A percentile compares a stretch with the other conserved stretches of the same genome.
These are phyloP conservation scores for Eupithecia abbreviata DNA, from an alignment of 2,888 invertebrate genomes.

Conservation along the genomic window DNA sequence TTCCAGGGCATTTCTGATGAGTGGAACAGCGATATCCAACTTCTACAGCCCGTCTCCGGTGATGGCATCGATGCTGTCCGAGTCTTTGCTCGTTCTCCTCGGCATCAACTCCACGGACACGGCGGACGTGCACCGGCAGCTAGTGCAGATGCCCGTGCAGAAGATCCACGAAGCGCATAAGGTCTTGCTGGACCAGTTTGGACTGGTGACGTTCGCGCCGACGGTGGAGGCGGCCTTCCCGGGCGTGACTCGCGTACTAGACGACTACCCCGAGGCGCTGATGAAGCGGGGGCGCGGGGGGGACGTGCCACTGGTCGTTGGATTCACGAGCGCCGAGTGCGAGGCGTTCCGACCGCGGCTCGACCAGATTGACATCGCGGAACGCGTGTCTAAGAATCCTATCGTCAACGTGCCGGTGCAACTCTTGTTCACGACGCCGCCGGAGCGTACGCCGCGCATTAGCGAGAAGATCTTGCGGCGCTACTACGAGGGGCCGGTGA, in stretches of 20 bases:
- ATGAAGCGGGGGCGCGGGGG: constrained; percentile 61
- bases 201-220: constrained; percentile 65
- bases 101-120: constrained; percentile 67
- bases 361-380: constrained; percentile 57
- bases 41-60: constrained; percentile 64
- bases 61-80: constrained; percentile 57
- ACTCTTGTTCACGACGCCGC: constrained; percentile 52
- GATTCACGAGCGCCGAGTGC: constrained; percentile 70
- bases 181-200: constrained; percentile 57
- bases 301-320: constrained; percentile 66
- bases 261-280: constrained; percentile 66
- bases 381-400: constrained; percentile 53
- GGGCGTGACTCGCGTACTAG: constrained; percentile 65
- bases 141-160: constrained; percentile 61
- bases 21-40: constrained; percentile 62
- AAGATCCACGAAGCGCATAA: constrained; percentile 62
- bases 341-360: constrained; percentile 64
- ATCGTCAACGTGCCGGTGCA: constrained; percentile 55
- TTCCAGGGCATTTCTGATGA: constrained; percentile 72
- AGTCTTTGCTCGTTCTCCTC: constrained; percentile 67
- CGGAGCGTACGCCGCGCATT: constrained; percentile 45
- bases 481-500: constrained; percentile 59
- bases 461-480: constrained; percentile 50
- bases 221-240: constrained; percentile 64
- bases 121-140: constrained; percentile 59